A percentile compares a stretch with the other conserved stretches of the same genome.
These are phyloP conservation scores for Psilopsiagon aurifrons DNA, from an alignment of 2,113 vertebrate species.

Conservation along the genomic window DNA sequence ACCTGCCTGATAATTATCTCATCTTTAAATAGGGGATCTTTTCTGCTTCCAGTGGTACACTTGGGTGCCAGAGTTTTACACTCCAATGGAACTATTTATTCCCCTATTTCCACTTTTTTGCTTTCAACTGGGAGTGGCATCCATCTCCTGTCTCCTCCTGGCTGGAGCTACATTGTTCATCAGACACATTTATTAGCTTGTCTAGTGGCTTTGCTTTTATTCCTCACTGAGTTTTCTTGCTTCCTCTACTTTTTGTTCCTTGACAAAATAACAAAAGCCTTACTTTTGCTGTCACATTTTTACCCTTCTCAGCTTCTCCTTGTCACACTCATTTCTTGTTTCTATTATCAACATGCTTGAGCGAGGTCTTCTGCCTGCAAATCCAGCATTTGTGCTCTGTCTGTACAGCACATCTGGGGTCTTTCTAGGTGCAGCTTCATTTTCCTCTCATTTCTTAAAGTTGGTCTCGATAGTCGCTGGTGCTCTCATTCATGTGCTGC, in stretches of 20 bases:
- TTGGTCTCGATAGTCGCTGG: not conserved
- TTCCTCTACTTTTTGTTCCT: slow-evolving; percentile 24
- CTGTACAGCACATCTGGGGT: not conserved
- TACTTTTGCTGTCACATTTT: slow-evolving; percentile 14
- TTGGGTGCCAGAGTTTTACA: not conserved
- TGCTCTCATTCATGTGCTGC: not conserved
- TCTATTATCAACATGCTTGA: not conserved
- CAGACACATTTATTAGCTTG: slow-evolving; percentile 40
- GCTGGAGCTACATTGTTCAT: slow-evolving; percentile 2
- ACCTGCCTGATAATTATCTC: not conserved
- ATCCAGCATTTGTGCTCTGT: not conserved
- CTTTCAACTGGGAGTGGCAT: not conserved
- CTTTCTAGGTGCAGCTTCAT: not conserved
- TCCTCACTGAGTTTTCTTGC: slow-evolving; percentile 5
- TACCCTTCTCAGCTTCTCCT: slow-evolving; percentile 32
- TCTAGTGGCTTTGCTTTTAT: slow-evolving; percentile 29
- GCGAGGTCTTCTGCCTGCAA: not conserved
- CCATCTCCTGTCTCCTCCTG: slow-evolving; percentile 9
- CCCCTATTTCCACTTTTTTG: not conserved
- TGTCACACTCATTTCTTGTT: slow-evolving; percentile 35
- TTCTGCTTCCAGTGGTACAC: not conserved
- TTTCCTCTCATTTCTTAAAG: not conserved
- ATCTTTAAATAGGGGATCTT: not conserved
- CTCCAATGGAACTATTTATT: not conserved
- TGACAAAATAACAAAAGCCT: slow-evolving; percentile 53